Evolutionary conservation across 2,113 vertebrate genomes (phyloP), one percentile per base, ranked within the genome.

Genomic region (Campylomormyrus tamandua): DNA sequence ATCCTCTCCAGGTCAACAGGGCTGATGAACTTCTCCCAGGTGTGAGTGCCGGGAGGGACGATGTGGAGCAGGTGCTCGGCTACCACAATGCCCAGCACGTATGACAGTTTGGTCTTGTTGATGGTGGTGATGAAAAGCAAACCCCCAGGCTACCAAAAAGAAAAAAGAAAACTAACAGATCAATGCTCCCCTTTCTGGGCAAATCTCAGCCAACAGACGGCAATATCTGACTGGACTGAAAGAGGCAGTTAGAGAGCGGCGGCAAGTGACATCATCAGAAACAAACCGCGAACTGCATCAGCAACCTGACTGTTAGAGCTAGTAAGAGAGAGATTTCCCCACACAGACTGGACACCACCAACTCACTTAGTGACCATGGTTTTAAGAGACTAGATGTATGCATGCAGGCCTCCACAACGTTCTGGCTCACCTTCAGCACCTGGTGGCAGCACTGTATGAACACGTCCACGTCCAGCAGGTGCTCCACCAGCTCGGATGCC

Each of bases 401-500:
- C 27, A 45, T 62, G 42, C 9, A 21, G 24, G 10, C 24, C 27
- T 8, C 48, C 10, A 4, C 70, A 2, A 8, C 1, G 53, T 21
- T 84, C 42, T 24, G 58, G 90, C 89, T 66, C 95, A 99, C 98
- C 96, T 99, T 99, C 91, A 99, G 95, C 91, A 98, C 94, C 58
- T 93, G 94, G 91, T 91, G 94, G 93, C 98, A 98, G 95, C 96
- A 98, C 93, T 94, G 95, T 91, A 97, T 94, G 88, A 99, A 99
- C 13, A 87, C 95, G 93, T 98, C 98, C 92, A 98, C 92, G 92
- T 99, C 95, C 89, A 93, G 93, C 93, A 99, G 97, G 95, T 99
- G 98, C 91, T 99, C 98, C 91, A 99, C 95, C 91, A 99, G 97
- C 95, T 99, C 98, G 31, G 98, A 99, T 49, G 98, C 98, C 90